Percentiles rank a stretch among this genome's conserved stretches.
Conservation (phyloP, 2,113 vertebrate species). For the Bubo bubo region DNA sequence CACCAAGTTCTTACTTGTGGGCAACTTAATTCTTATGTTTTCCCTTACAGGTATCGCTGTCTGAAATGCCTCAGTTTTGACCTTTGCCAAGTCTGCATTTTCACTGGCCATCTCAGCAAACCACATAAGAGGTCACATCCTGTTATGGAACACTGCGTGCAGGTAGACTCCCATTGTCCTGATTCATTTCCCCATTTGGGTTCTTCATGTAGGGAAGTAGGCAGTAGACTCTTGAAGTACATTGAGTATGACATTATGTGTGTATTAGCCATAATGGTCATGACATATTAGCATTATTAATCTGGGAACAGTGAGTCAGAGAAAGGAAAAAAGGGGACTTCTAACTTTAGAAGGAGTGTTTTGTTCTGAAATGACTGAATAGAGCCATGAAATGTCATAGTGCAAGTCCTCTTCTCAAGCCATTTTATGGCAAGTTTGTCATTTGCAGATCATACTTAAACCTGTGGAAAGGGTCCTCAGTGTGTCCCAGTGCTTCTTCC, state of each 20-base stretch:
- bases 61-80: conserved; percentile 86
- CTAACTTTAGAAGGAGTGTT: not conserved
- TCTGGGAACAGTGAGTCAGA: not conserved
- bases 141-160: conserved; percentile 77
- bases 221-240: not conserved
- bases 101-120: conserved; percentile 70
- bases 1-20: not conserved
- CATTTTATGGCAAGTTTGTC: not conserved
- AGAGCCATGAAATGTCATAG: not conserved
- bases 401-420: not conserved
- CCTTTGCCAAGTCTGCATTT: conserved; percentile 86
- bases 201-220: not conserved
- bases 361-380: not conserved
- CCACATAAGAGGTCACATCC: conserved; percentile 81
- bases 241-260: not conserved
- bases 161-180: conserved; percentile 65
- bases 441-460: not conserved
- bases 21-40: not conserved
- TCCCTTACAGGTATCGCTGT: conserved; percentile 80
- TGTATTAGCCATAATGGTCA: not conserved
- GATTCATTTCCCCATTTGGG: not conserved
- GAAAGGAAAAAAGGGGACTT: not conserved
- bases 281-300: not conserved
- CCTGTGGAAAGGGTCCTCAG: not conserved
- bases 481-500: not conserved